Conservation (phyloP, 2,888 invertebrate genomes). For the Unio pictorum region DNA sequence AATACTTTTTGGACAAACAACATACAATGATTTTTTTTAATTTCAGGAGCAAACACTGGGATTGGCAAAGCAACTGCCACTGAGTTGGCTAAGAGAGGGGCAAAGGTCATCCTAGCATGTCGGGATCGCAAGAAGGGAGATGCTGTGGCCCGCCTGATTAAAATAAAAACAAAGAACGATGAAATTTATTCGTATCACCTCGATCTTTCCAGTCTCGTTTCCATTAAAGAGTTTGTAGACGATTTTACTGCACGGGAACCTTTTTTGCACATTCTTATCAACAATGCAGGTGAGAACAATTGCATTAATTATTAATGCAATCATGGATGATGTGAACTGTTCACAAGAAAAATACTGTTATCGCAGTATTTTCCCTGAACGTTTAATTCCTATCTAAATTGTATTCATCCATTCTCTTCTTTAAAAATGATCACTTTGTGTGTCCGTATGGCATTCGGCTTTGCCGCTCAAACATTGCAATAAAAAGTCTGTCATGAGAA, state of each 20-base stretch:
- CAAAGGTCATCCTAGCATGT: slow-evolving; percentile 67
- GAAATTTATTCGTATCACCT: slow-evolving; percentile 62
- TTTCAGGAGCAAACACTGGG: slow-evolving; percentile 87
- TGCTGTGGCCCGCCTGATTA: slow-evolving; percentile 64
- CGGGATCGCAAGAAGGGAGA: slow-evolving; percentile 65
- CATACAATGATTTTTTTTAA: slow-evolving; percentile 66
- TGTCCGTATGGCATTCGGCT: no score
- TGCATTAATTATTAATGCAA: no score
- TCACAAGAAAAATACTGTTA: no score
- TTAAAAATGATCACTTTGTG: no score
- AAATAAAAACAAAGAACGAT: slow-evolving; percentile 63
- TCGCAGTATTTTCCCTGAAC: no score
- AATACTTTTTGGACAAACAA: neutral
- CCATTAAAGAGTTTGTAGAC: slow-evolving; percentile 65
- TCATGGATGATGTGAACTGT: no score
- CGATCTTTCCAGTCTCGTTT: slow-evolving; percentile 64
- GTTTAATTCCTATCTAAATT: no score
- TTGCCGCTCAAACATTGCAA: no score
- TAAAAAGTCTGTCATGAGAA: no score
- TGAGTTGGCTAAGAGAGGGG: slow-evolving; percentile 77
- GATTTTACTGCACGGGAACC: slow-evolving; percentile 61
- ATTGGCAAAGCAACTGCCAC: slow-evolving; percentile 85
- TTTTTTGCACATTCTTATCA: slow-evolving; percentile 67
- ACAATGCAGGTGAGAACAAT: slow-evolving; percentile 68
- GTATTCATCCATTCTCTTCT: no score